Evolutionary conservation across 2,888 invertebrate species (phyloP).

Genomic region (Brachycybe producta): DNA sequence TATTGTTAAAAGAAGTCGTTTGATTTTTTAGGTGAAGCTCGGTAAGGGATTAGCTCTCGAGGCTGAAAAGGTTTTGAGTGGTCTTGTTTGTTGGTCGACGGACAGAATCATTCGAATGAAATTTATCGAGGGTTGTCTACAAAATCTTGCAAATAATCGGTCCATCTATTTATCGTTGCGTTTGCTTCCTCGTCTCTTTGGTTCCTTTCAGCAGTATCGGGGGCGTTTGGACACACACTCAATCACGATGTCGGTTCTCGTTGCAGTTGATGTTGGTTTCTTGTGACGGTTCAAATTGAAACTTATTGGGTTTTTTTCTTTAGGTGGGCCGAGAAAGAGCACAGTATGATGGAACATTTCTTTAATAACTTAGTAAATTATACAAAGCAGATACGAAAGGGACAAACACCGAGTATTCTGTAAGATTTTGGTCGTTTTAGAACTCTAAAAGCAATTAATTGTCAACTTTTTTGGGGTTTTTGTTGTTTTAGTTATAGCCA

Average conservation of each 20-base stretch:
- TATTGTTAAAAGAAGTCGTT: too few relatives aligned
- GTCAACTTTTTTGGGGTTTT: neutral
- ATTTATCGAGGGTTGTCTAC: conserved; percentile 86
- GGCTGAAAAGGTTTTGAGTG: conserved; percentile 83
- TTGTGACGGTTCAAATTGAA: neutral
- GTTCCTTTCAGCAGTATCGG: conserved; percentile 78
- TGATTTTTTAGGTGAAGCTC: conserved; percentile 50
- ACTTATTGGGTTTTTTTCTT: conserved; percentile 14
- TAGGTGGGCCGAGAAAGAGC: conserved; percentile 77
- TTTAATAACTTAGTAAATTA: conserved; percentile 74
- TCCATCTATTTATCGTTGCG: conserved; percentile 82
- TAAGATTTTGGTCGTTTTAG: conserved; percentile 8
- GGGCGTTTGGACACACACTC: conserved; percentile 68
- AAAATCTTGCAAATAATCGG: conserved; percentile 74
- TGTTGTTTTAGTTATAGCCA: conserved; percentile 44
- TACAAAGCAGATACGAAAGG: conserved; percentile 27
- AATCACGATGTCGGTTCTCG: conserved; percentile 52
- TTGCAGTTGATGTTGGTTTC: conserved; percentile 1
- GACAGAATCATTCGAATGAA: conserved; percentile 81
- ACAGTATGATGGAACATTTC: conserved; percentile 85
- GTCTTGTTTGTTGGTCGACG: conserved; percentile 75
- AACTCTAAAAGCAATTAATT: neutral
- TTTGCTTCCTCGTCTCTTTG: conserved; percentile 74
- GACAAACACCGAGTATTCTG: conserved; percentile 14
- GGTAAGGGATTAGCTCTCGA: conserved; percentile 85